Conservation (phyloP, 2,113 vertebrate species). For the Bos taurus region ARS-UCD2.0 NC_037338.1:77709501-77710000, state of each 20-base stretch:
- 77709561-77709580: neutral
- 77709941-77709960: neutral
- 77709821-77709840: neutral
- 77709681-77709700: neutral
- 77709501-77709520: neutral
- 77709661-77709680: neutral
- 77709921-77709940: neutral
- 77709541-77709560: neutral
- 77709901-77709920: neutral
- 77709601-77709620: neutral
- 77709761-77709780: neutral
- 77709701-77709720: neutral
- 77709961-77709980: neutral
- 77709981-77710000: neutral
- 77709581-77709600: rapidly evolving
- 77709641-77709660: neutral
- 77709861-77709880: neutral
- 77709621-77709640: neutral
- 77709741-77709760: neutral
- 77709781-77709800: neutral
- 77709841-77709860: neutral
- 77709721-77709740: neutral
- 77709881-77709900: neutral
- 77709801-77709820: neutral
- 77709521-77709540: neutral